A percentile compares a stretch with the other conserved stretches of the same genome.
Evolutionary conservation across 2,797 vertebrate species (phyloP).

Genomic region (Knipowitschia caucasica): DNA sequence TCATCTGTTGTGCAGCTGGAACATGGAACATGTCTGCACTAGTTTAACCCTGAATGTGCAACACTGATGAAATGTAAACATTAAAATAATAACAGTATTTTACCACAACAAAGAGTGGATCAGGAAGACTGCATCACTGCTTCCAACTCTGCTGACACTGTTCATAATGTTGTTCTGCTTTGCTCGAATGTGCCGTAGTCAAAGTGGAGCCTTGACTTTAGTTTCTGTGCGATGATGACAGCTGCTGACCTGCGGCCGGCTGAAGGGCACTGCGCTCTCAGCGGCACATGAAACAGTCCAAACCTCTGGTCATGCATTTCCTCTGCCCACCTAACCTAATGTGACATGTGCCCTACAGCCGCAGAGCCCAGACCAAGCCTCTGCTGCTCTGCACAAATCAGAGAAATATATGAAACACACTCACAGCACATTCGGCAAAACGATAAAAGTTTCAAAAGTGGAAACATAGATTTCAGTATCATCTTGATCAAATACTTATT

Average conservation of each 20-base stretch:
- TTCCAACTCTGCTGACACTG: conserved; percentile 13
- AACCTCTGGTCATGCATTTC: conserved; percentile 56
- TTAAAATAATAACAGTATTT: no score
- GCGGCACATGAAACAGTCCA: conserved; percentile 61
- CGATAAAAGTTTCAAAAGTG: no score
- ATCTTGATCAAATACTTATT: no score
- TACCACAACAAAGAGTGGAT: not conserved
- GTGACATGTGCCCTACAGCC: conserved; percentile 66
- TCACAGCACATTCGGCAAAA: no score
- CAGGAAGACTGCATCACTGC: not conserved
- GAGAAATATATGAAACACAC: no score
- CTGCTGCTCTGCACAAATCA: conserved; percentile 57
- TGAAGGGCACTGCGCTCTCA: conserved; percentile 54
- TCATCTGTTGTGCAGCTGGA: no score
- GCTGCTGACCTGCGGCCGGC: conserved; percentile 40
- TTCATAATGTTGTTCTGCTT: conserved; percentile 16
- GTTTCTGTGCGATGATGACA: conserved; percentile 56
- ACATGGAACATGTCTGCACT: no score
- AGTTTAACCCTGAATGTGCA: no score
- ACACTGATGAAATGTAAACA: no score
- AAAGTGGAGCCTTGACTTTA: conserved; percentile 47
- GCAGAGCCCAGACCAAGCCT: conserved; percentile 65
- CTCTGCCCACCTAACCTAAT: conserved; percentile 52
- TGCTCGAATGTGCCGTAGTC: conserved; percentile 44
- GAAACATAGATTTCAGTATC: no score